These are phyloP conservation scores for Climacteris rufus DNA, from an alignment of 2,113 vertebrate species.

Conservation along the genomic window DNA sequence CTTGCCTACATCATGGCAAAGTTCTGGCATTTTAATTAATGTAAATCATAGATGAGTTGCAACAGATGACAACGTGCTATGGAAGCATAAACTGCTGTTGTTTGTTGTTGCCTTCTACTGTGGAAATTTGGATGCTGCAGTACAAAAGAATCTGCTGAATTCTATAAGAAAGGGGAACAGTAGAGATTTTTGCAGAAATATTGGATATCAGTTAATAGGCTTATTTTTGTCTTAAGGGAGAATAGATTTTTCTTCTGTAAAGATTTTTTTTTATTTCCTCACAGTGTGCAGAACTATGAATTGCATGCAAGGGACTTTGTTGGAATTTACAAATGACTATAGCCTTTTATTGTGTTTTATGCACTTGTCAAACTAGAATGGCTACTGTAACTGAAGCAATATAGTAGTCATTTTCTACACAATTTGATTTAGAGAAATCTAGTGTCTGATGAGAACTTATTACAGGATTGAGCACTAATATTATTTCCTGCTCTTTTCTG, in stretches of 20 bases:
- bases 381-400: neutral
- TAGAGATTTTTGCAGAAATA: neutral
- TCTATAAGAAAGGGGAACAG: neutral
- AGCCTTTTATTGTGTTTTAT: constrained; percentile 29
- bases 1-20: neutral
- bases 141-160: neutral
- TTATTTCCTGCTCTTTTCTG: neutral
- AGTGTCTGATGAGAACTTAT: neutral
- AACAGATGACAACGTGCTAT: neutral
- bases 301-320: neutral
- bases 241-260: constrained; percentile 25
- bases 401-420: neutral
- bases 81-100: neutral
- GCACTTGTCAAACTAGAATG: constrained; percentile 12
- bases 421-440: constrained; percentile 4
- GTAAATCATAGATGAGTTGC: neutral
- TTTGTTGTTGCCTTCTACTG: neutral
- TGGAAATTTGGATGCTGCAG: neutral
- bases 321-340: neutral
- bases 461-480: neutral
- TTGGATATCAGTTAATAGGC: constrained; percentile 5
- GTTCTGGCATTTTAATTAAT: neutral
- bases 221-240: constrained; percentile 16
- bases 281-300: neutral
- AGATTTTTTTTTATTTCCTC: neutral